phyloP scores from a whole-genome alignment of 1,140 invertebrate genomes.

The Zaprionus ornatus region DNA sequence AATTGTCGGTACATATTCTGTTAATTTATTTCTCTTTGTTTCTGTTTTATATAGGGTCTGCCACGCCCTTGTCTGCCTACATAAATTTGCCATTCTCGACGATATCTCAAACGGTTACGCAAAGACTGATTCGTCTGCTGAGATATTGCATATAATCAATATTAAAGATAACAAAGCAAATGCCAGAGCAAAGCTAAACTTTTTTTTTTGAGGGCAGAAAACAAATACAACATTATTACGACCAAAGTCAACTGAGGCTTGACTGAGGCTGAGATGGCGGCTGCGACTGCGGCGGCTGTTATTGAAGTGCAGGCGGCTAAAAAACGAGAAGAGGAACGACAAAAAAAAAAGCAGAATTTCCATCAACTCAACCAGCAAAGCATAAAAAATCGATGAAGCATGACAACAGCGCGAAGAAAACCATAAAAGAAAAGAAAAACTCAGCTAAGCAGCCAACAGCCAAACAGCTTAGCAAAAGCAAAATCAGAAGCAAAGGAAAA shows the following conservation, averaged over 20 bases:
- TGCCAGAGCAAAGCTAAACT: conserved; percentile 36
- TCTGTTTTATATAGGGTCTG: background rate
- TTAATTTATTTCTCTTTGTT: background rate
- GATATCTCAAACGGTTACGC: conserved; percentile 2
- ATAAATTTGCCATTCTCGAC: background rate
- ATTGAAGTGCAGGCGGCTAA: conserved; percentile 44
- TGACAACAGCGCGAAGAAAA: conserved; percentile 50
- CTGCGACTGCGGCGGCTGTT: conserved; percentile 29
- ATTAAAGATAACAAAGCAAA: conserved; percentile 55
- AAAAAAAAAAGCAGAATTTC: conserved; percentile 36
- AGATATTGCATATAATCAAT: conserved; percentile 60
- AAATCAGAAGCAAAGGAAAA: conserved; percentile 27
- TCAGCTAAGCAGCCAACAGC: conserved; percentile 23
- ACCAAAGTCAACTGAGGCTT: conserved; percentile 38
- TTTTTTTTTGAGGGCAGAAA: conserved; percentile 31
- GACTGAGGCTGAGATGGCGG: background rate
- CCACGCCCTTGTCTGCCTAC: background rate
- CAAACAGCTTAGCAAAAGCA: conserved; percentile 15
- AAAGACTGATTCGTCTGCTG: conserved; percentile 20
- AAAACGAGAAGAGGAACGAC: conserved; percentile 7
- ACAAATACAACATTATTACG: conserved; percentile 58
- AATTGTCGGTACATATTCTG: background rate
- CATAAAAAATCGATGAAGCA: conserved; percentile 63
- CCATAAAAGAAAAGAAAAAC: conserved; percentile 34
- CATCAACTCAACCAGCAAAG: conserved; percentile 58